Evolutionary conservation across 1,140 invertebrate species (phyloP), one percentile per base, ranked within the genome.

Genomic region (Camponotus pennsylvanicus): DNA sequence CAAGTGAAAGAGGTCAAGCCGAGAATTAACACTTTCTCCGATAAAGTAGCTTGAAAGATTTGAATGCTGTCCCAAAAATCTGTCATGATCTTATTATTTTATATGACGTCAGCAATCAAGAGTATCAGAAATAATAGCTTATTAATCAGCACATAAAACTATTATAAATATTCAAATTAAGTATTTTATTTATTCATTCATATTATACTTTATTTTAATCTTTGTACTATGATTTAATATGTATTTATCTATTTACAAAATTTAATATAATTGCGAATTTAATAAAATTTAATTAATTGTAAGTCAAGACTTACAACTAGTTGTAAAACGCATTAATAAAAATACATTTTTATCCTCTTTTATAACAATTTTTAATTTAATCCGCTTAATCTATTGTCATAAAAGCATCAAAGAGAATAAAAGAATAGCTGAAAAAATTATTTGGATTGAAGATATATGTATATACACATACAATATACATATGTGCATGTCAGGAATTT

Each of bases 1-100:
- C 70, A 61, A 37, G 40, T 40, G n/a, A 84, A 84, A 84, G 57
- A 84, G 80, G 80, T 84, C 80, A 64, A 84, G 70, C n/a, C n/a
- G 52, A 76, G 49, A n/a, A 87, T 52, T 21, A 63, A 86, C 67
- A 66, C n/a, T 40, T 40, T 70, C 3, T 79, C 34, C 32, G 7
- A 34, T 37, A 32, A 13, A 55, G n/a, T 52, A 79, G 11, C n/a
- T 79, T 69, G n/a, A 69, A 79, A 34, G 66, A 32, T 40, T 79
- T 37, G 45, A n/a, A 40, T 15, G 3, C 34, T 63, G 2, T 78
- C 52, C 34, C 11, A 40, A 42, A 77, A 77, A 42, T 77, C 3
- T 67, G 15, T 49, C 18, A 40, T 55, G 18, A 69, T 21, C 27
- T 66, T 79, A 52, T 70, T 79, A 79, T 8, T 32, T 21, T 52